A percentile compares a stretch with the other conserved stretches of the same genome.
Evolutionary conservation across 1,140 invertebrate species (phyloP).

Genomic region (Drosophila ficusphila): DNA sequence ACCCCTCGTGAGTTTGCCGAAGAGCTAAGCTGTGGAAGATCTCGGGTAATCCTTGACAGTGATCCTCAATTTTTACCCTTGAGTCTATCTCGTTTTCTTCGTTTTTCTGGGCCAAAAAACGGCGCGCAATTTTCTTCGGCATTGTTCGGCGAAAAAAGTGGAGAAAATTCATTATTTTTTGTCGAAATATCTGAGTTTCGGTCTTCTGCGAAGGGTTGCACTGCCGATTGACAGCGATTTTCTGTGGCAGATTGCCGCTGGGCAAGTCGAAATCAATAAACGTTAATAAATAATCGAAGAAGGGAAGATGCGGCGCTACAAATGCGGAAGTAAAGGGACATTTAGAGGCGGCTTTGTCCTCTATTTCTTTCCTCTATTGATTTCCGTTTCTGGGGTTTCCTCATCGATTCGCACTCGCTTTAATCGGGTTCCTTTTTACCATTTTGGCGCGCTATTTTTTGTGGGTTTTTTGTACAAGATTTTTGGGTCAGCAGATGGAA

Average conservation of each 20-base stretch:
- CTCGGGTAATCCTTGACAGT: constrained; percentile 72
- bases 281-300: constrained; percentile 71
- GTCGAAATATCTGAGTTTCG: constrained; percentile 18
- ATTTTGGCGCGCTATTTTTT: constrained; percentile 37
- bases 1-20: constrained; percentile 39
- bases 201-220: constrained; percentile 60
- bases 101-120: constrained; percentile 43
- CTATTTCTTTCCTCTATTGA: constrained; percentile 47
- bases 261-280: constrained; percentile 77
- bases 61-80: constrained; percentile 83
- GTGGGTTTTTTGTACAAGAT: constrained; percentile 1
- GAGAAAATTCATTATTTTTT: constrained; percentile 70
- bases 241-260: constrained; percentile 58
- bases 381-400: constrained; percentile 59
- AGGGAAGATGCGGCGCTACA: constrained; percentile 44
- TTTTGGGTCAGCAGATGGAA: constrained; percentile 29
- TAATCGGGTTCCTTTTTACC: constrained; percentile 18
- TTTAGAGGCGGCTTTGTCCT: constrained; percentile 51
- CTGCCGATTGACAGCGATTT: constrained; percentile 62
- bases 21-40: constrained; percentile 80
- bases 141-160: constrained; percentile 54
- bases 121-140: constrained; percentile 58
- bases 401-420: constrained; percentile 45
- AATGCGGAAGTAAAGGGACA: constrained; percentile 73
- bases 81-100: constrained; percentile 36